Percentiles rank a stretch among this genome's conserved stretches.
Evolutionary conservation across 1,140 invertebrate genomes (phyloP).

Genomic region (Neocloeon triangulifer): DNA sequence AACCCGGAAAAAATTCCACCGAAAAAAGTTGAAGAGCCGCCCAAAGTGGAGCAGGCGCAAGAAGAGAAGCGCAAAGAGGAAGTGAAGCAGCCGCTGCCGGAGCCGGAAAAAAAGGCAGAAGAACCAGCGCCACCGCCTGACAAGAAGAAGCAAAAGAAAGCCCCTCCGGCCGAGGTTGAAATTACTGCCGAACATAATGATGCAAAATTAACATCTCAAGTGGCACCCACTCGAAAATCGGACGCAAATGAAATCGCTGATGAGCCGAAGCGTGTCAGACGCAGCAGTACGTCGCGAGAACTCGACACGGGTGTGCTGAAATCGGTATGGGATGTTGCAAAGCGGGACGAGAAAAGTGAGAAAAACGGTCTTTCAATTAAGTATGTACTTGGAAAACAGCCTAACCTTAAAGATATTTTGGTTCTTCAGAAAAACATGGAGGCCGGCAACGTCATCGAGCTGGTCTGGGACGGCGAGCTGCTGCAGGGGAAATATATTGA

Average conservation of each 20-base stretch:
- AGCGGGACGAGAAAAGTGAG: conserved; percentile 26
- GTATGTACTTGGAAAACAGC: conserved; percentile 23
- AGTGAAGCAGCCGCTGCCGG: conserved; percentile 20
- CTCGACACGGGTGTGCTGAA: conserved; percentile 11
- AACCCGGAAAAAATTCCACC: no score
- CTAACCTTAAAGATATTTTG: conserved; percentile 34
- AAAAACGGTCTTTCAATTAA: conserved; percentile 23
- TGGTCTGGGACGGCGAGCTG: conserved; percentile 20
- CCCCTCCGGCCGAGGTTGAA: conserved; percentile 31
- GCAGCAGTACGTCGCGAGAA: conserved; percentile 18
- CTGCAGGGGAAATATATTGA: conserved; percentile 14
- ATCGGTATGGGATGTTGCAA: conserved; percentile 15
- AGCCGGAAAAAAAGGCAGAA: conserved; percentile 13
- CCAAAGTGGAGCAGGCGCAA: no score
- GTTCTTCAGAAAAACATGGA: conserved; percentile 34
- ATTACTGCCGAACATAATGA: conserved; percentile 52
- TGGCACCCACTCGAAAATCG: conserved; percentile 9
- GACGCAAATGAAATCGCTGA: conserved; percentile 24
- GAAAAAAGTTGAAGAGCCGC: no score
- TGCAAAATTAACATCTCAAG: conserved; percentile 10
- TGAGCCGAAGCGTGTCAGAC: conserved; percentile 19
- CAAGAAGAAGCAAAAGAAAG: conserved; percentile 35
- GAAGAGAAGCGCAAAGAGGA: no score
- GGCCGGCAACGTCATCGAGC: conserved; percentile 24
- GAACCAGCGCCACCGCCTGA: no score